Conservation (phyloP, 2,888 invertebrate species). For the Idaea aversata region DNA sequence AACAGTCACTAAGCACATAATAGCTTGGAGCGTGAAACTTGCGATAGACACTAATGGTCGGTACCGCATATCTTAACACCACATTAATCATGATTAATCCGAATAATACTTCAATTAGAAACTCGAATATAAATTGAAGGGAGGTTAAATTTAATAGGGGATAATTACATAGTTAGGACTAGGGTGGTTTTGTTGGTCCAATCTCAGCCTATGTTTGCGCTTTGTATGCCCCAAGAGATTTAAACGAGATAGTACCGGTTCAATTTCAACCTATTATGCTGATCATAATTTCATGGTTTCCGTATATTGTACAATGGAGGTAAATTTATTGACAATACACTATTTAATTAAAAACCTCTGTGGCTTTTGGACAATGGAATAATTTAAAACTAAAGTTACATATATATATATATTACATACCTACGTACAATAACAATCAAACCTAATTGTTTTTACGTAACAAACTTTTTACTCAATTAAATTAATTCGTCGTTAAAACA, state of each 20-base stretch:
- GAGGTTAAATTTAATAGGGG: constrained; percentile 21
- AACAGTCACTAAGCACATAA: constrained; percentile 3
- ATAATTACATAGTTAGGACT: constrained; percentile 11
- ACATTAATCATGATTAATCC: constrained; percentile 43
- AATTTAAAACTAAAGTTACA: not conserved
- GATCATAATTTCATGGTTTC: constrained; percentile 36
- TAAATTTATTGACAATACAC: not conserved
- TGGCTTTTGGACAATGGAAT: not conserved
- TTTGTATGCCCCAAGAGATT: constrained; percentile 18
- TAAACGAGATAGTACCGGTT: not conserved
- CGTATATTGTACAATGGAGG: constrained; percentile 9
- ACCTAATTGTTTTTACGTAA: constrained; percentile 21
- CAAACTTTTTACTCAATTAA: constrained; percentile 50
- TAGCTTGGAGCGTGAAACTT: constrained; percentile 12
- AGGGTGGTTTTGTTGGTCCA: constrained; percentile 20
- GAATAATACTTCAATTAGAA: constrained; percentile 31
- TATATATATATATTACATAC: too few relatives aligned
- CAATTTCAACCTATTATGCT: constrained; percentile 30
- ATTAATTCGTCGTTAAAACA: constrained; percentile 53
- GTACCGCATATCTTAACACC: constrained; percentile 41
- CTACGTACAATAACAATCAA: too few relatives aligned
- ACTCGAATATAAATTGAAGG: constrained; percentile 18
- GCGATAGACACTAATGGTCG: constrained; percentile 21
- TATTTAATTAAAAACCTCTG: constrained; percentile 13
- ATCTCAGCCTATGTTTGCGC: constrained; percentile 30